These are phyloP conservation scores for Exocentrus adspersus DNA, from an alignment of 2,888 invertebrate genomes.

Conservation along the genomic window DNA sequence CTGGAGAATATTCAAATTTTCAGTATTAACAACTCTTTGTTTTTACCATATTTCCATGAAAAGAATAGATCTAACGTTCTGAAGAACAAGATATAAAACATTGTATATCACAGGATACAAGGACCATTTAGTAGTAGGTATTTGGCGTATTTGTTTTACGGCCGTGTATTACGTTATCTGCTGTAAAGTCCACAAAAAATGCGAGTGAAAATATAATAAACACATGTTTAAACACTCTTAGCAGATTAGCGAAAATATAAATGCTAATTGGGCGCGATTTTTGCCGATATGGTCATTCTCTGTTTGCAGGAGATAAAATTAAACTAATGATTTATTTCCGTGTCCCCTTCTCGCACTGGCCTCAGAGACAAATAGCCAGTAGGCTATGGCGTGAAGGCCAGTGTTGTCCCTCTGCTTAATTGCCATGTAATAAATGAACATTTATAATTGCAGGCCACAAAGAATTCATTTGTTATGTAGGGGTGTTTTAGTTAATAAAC, in stretches of 20 bases:
- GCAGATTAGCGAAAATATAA: conserved; percentile 47
- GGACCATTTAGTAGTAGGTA: no score
- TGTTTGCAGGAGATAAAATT: conserved; percentile 56
- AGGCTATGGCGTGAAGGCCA: conserved; percentile 45
- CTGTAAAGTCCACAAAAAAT: conserved; percentile 9
- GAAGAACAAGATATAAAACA: no score
- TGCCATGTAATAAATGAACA: conserved; percentile 61
- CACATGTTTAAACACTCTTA: conserved; percentile 38
- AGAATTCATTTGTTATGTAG: conserved; percentile 57
- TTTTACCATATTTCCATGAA: no score
- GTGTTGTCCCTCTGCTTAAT: conserved; percentile 59
- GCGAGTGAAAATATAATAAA: conserved; percentile 26
- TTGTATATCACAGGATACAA: no score
- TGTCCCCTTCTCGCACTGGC: conserved; percentile 43
- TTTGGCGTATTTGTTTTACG: background rate
- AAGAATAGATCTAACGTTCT: no score
- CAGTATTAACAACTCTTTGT: no score
- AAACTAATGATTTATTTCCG: conserved; percentile 53
- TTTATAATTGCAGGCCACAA: conserved; percentile 58
- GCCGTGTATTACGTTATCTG: background rate
- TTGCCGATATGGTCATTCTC: conserved; percentile 48
- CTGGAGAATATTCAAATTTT: no score
- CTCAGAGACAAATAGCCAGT: conserved; percentile 48
- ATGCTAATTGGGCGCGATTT: conserved; percentile 51
- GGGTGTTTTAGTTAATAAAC: conserved; percentile 54